A percentile compares a stretch with the other conserved stretches of the same genome.
Conservation (phyloP, 2,113 vertebrate species). For the Nestor notabilis region DNA sequence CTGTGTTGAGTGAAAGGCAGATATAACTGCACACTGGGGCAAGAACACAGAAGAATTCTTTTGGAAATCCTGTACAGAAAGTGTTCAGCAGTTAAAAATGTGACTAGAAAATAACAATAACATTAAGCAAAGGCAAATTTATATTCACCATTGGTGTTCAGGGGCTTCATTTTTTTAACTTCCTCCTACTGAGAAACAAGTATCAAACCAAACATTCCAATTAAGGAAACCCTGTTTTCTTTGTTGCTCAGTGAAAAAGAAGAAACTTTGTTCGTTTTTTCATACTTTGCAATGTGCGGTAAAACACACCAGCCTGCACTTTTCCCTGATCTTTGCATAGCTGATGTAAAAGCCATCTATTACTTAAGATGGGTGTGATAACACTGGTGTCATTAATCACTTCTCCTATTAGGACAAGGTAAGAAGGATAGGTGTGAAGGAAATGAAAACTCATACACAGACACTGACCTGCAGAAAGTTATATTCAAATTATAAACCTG, state of each 20-base stretch:
- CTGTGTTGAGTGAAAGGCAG: background rate
- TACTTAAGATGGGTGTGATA: background rate
- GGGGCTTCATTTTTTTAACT: background rate
- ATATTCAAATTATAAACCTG: background rate
- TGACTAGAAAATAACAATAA: background rate
- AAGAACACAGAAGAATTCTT: background rate
- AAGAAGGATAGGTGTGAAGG: background rate
- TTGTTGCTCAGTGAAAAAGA: background rate
- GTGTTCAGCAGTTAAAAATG: background rate
- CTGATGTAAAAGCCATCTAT: background rate
- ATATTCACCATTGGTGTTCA: background rate
- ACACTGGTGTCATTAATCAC: background rate
- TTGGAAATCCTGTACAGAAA: constrained; percentile 2
- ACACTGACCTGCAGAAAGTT: background rate
- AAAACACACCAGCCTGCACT: background rate
- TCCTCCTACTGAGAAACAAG: background rate
- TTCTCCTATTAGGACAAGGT: background rate
- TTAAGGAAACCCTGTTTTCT: background rate
- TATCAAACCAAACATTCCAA: background rate
- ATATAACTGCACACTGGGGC: background rate
- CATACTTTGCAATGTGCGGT: background rate
- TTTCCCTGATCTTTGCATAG: background rate
- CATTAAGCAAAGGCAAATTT: background rate
- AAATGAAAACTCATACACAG: background rate
- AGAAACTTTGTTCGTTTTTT: background rate